phyloP scores from a whole-genome alignment of 2,113 vertebrate genomes.

The Diphyllodes magnificus region DNA sequence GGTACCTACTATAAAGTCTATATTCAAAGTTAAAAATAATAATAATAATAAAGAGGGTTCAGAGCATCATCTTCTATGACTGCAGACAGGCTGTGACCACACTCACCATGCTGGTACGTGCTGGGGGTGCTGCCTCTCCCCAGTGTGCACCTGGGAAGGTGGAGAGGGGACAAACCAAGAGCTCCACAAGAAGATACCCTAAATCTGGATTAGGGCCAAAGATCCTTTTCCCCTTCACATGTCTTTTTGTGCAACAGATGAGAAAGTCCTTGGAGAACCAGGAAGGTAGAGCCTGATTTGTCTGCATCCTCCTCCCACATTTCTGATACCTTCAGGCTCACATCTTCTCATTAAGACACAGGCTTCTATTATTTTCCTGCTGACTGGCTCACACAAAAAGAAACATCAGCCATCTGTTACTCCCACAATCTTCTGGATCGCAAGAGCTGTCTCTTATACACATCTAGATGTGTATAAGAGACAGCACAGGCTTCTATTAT shows the following conservation, averaged over 20 bases:
- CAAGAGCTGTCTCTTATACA: no score
- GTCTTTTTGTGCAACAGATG: background rate
- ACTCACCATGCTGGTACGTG: fast-evolving
- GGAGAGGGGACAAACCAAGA: background rate
- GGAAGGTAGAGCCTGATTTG: background rate
- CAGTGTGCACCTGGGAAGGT: no score
- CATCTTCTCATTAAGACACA: background rate
- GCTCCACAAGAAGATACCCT: background rate
- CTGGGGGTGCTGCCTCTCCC: background rate
- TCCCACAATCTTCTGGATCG: no score
- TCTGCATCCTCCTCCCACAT: background rate
- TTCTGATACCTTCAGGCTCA: conserved; percentile 1
- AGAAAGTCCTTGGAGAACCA: background rate
- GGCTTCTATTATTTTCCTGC: background rate
- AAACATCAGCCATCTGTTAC: conserved; percentile 48
- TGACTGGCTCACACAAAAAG: background rate
- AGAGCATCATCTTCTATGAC: background rate
- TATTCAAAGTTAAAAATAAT: background rate
- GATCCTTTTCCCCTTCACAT: background rate
- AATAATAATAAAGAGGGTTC: background rate
- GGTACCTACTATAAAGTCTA: background rate
- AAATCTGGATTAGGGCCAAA: background rate
- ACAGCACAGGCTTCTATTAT: background rate
- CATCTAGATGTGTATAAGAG: no score
- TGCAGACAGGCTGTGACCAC: background rate